Evolutionary conservation across 2,888 invertebrate genomes (phyloP).

Genomic region (Drosophila buzzatii): DNA sequence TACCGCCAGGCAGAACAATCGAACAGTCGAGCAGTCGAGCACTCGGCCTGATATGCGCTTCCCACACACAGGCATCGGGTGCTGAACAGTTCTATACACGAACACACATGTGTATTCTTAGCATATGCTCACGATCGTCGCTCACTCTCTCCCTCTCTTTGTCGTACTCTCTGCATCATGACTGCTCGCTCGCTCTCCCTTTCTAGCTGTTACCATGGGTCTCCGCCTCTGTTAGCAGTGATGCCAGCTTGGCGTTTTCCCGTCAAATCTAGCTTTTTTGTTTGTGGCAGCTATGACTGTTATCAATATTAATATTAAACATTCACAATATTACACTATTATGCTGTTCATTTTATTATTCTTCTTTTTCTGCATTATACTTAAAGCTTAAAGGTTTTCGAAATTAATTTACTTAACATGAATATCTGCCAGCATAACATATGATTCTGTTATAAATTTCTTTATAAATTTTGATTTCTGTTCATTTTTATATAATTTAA

Average conservation of each 20-base stretch:
- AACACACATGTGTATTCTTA: slow-evolving; percentile 58
- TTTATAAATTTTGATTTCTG: not conserved
- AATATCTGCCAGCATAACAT: too few species aligned
- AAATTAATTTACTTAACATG: too few species aligned
- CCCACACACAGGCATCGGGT: slow-evolving; percentile 23
- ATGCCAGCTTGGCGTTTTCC: slow-evolving; percentile 14
- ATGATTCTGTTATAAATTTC: too few species aligned
- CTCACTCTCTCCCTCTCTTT: slow-evolving; percentile 10
- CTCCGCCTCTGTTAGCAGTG: slow-evolving; percentile 27
- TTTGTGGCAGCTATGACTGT: not conserved
- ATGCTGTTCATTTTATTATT: too few species aligned
- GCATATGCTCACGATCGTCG: slow-evolving; percentile 43
- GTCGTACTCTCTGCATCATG: slow-evolving; percentile 11
- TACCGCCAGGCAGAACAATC: slow-evolving; percentile 26
- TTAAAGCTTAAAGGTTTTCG: too few species aligned
- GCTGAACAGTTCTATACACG: slow-evolving; percentile 35
- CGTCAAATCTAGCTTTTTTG: not conserved
- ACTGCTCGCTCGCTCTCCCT: slow-evolving; percentile 10
- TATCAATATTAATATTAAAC: not conserved
- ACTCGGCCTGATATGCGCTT: slow-evolving; percentile 18
- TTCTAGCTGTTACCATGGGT: slow-evolving; percentile 29
- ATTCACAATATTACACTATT: not conserved
- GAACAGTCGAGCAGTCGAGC: slow-evolving; percentile 7
- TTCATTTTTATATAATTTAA: not conserved
- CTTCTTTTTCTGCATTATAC: not conserved